Base-by-base conservation (phyloP, 35 echinoderm and acorn worm species). In the Stichopus chloronotus region DNA sequence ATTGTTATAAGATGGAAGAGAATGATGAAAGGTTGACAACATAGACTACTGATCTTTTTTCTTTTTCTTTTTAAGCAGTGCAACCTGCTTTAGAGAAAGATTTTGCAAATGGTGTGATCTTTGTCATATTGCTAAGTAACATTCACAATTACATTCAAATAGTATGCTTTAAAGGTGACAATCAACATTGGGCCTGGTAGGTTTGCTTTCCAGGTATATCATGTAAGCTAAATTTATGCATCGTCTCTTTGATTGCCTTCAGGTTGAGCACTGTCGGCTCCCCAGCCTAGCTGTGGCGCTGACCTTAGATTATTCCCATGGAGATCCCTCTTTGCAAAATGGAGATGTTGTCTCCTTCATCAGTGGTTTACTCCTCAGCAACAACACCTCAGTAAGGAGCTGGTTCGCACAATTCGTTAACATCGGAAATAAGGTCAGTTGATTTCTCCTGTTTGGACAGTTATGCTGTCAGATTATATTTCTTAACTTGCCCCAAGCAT, bases 321-420 rank as follows among this genome's bases (percentile, higher is more conserved):
- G 80, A 12, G 92, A 88, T 53, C 78, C 92, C 72, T 72, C 86
- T 57, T 53, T 81, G 16, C 90, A 92, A 11, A 90, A 92, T 53
- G 94, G 95, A 90, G 97, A 99, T 80, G 89, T 99, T 7, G 92
- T 99, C 17, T 92, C 95, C 7, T 99, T 99, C 57, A 69, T 99
- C 53, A 99, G 97, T 79, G 97, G 97, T 4, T 58, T 99, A 7
- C 86, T 99, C 9, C 94, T 99, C 0, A 92, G 97, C 9, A 99
- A 90, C 85, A 99, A 95, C 79, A 93, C 97, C 4, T 78, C 93
- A 6, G 92, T 95, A 14, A 93, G 97, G 21, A 96, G 91, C 59
- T 99, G 97, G 97, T 95, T 99, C 81, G 94, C 97, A 30, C 95
- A 95, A 52, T 99, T 96, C 94, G 94, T 99, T 10, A 94, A 95